Evolutionary conservation across 2,113 vertebrate species (phyloP).

Genomic region (Vicugna pacos): DNA sequence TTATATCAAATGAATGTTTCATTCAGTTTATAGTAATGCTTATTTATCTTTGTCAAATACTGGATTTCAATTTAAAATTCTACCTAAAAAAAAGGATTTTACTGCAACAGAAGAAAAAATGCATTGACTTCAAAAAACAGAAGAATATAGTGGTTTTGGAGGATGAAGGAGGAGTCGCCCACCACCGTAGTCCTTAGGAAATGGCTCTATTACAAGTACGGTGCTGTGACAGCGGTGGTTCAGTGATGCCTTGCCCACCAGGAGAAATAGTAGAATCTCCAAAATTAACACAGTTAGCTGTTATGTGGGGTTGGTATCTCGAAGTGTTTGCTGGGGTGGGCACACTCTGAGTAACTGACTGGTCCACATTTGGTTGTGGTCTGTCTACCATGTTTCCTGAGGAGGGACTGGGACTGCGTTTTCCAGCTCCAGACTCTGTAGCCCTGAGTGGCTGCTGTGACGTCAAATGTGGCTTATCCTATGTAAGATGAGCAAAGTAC

Average conservation of each 20-base stretch:
- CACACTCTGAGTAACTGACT: neutral
- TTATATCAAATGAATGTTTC: neutral
- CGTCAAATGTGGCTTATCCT: neutral
- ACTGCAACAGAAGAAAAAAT: neutral
- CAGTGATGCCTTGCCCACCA: neutral
- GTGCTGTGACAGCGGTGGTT: no score
- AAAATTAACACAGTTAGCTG: neutral
- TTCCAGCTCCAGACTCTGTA: neutral
- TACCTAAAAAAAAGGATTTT: neutral
- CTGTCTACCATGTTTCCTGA: neutral
- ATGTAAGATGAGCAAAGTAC: neutral
- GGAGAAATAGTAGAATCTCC: neutral
- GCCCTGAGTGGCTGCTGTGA: neutral
- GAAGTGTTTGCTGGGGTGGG: neutral
- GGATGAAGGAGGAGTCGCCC: neutral
- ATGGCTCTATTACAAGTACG: fast-evolving
- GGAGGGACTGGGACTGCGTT: neutral
- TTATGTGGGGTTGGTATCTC: no score
- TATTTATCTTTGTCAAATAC: neutral
- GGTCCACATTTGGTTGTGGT: neutral
- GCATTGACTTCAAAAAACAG: neutral
- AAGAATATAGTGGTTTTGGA: neutral
- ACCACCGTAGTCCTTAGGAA: neutral
- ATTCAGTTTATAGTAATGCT: neutral
- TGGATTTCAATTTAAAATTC: neutral